These are phyloP conservation scores for Elachura formosa DNA, from an alignment of 2,113 vertebrate species.

Conservation along the genomic window DNA sequence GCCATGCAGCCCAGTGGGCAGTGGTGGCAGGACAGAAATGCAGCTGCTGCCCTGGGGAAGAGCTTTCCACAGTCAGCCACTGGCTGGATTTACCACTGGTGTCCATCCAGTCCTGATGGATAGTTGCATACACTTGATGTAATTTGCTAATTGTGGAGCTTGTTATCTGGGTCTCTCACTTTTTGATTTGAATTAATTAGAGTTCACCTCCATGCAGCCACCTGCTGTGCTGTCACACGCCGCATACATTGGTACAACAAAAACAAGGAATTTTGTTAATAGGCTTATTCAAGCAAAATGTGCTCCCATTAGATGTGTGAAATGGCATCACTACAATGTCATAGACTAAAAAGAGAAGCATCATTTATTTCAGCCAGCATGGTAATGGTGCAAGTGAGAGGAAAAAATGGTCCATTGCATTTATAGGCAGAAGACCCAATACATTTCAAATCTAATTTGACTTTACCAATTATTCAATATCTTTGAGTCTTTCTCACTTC, in stretches of 20 bases:
- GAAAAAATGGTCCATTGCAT: not conserved
- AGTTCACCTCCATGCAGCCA: slow-evolving; percentile 59
- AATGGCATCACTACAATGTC: slow-evolving; percentile 4
- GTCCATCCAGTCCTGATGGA: slow-evolving; percentile 47
- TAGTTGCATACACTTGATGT: slow-evolving; percentile 39
- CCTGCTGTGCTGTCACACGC: slow-evolving; percentile 47
- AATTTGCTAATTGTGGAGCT: slow-evolving; percentile 74
- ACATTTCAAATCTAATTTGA: not conserved
- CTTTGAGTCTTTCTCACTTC: not conserved
- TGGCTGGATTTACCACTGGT: slow-evolving; percentile 18
- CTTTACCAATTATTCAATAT: slow-evolving; percentile 2
- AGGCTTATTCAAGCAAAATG: slow-evolving; percentile 44
- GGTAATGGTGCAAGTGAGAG: slow-evolving; percentile 5
- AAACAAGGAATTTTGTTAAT: slow-evolving; percentile 40
- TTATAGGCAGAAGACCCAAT: slow-evolving; percentile 2
- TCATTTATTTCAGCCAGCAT: slow-evolving; percentile 15
- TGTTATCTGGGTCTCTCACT: slow-evolving; percentile 63
- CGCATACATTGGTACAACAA: slow-evolving; percentile 12
- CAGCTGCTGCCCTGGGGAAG: slow-evolving; percentile 34
- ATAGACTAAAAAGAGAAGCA: not conserved
- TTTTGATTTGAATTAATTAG: slow-evolving; percentile 75
- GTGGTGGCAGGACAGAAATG: not conserved
- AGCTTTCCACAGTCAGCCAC: slow-evolving; percentile 34
- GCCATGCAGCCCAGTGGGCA: not conserved
- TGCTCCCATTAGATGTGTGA: slow-evolving; percentile 17